Evolutionary conservation across 92 coral and sea anemone species (phyloP).

Genomic region (Bergia puertoricense): DNA sequence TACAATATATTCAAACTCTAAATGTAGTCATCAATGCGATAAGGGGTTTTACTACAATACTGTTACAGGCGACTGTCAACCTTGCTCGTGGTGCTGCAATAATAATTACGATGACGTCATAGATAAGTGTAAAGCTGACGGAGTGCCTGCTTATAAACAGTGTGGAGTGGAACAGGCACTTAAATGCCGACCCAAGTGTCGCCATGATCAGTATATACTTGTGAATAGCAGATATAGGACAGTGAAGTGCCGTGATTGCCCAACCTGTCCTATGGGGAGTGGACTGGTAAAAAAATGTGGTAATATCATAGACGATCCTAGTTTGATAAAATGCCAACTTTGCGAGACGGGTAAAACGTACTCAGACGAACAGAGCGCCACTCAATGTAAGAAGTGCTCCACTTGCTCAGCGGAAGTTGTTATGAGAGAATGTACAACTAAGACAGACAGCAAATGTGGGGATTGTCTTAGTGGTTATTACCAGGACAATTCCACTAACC

Average conservation of each 20-base stretch:
- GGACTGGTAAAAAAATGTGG: conserved; percentile 14
- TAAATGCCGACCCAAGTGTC: conserved; percentile 18
- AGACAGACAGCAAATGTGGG: conserved; percentile 1
- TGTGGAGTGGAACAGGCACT: not conserved
- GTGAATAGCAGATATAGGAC: not conserved
- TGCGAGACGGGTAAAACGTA: conserved; percentile 20
- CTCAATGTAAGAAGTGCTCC: conserved; percentile 15
- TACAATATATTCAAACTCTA: not conserved
- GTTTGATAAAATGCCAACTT: not conserved
- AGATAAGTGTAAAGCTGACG: not conserved
- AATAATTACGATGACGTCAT: not conserved
- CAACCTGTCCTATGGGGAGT: conserved; percentile 11
- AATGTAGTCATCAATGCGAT: not conserved
- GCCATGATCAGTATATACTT: not conserved
- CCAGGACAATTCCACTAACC: conserved; percentile 19
- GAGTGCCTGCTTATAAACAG: conserved; percentile 14
- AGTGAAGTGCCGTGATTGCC: conserved; percentile 22
- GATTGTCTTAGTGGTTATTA: not conserved
- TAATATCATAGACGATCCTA: not conserved
- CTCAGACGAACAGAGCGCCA: not conserved
- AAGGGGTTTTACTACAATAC: conserved; percentile 2
- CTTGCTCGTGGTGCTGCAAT: conserved; percentile 24
- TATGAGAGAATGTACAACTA: not conserved
- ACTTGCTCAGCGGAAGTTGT: conserved; percentile 1
- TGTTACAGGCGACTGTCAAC: conserved; percentile 10